Evolutionary conservation across 2,113 vertebrate genomes (phyloP).

Genomic region (Mobula hypostoma): DNA sequence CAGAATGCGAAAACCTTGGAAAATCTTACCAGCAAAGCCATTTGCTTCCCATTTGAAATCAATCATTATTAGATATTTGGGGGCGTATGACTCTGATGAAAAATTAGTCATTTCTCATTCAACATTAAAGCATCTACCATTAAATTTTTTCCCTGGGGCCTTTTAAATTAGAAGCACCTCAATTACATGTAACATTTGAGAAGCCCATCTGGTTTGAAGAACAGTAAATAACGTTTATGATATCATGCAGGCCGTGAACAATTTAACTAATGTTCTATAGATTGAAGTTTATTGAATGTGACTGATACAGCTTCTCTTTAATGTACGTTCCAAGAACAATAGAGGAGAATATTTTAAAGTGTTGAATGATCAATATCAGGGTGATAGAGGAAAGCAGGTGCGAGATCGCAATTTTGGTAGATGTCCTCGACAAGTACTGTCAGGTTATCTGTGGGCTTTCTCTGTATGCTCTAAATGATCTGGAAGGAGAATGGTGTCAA

Average conservation of each 20-base stretch:
- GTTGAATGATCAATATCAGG: not conserved
- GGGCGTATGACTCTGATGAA: not conserved
- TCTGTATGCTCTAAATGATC: not conserved
- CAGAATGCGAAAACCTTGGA: too few relatives aligned
- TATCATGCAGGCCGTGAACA: not conserved
- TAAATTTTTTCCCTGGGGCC: not conserved
- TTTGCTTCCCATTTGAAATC: too few relatives aligned
- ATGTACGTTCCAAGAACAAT: not conserved
- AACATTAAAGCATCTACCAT: not conserved
- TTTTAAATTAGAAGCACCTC: not conserved
- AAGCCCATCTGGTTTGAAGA: not conserved
- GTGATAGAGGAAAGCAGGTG: conserved; percentile 11
- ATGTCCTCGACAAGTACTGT: not conserved
- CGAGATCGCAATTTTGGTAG: not conserved
- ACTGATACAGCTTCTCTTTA: conserved; percentile 21
- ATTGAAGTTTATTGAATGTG: not conserved
- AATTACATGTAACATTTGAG: not conserved
- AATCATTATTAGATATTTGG: not conserved
- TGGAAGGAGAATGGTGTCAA: not conserved
- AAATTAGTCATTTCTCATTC: conserved; percentile 18
- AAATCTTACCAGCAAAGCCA: too few relatives aligned
- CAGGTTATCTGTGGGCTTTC: not conserved
- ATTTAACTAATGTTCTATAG: not conserved
- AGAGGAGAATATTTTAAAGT: not conserved
- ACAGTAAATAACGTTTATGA: not conserved